Conservation (phyloP, 2,797 vertebrate genomes). For the Capromys pilorides region DNA sequence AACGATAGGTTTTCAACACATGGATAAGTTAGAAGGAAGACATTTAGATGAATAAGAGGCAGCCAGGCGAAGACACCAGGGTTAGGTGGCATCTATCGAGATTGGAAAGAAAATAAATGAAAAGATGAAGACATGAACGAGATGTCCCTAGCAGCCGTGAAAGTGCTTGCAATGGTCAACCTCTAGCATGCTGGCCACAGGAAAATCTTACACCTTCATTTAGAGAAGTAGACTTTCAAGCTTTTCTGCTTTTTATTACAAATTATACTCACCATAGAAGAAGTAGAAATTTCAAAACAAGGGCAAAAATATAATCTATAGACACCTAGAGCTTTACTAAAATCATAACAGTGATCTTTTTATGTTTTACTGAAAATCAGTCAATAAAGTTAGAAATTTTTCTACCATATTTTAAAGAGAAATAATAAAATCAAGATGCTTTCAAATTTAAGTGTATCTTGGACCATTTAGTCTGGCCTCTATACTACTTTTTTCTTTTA, state of each 20-base stretch:
- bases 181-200: neutral
- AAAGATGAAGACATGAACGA: neutral
- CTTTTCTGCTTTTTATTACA: neutral
- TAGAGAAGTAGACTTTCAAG: neutral
- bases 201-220: neutral
- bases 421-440: neutral
- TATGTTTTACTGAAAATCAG: neutral
- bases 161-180: neutral
- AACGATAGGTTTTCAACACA: neutral
- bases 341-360: neutral
- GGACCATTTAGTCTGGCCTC: neutral
- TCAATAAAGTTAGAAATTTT: neutral
- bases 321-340: neutral
- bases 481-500: neutral
- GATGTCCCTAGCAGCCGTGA: neutral
- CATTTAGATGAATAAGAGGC: neutral
- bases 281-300: neutral
- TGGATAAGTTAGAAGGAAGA: neutral
- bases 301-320: neutral
- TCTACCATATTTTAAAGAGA: neutral
- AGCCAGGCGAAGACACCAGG: neutral
- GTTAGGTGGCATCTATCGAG: neutral
- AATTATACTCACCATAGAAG: neutral
- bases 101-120: neutral
- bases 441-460: conserved; percentile 17